Evolutionary conservation across 1,140 invertebrate genomes (phyloP).

Genomic region (Papilio polyxenes): DNA sequence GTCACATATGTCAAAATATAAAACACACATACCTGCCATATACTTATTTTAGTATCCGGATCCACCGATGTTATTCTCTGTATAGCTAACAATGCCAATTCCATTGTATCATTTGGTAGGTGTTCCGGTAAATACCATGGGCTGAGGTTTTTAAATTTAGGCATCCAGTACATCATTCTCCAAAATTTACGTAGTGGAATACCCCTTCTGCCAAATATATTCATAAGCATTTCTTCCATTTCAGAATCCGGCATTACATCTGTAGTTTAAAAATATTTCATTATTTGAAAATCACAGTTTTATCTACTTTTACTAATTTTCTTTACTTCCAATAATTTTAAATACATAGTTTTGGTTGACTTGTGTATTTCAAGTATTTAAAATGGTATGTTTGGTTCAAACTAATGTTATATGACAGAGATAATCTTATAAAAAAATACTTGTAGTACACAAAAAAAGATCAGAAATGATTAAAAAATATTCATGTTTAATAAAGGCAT

Average conservation of each 20-base stretch:
- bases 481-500: too few species aligned
- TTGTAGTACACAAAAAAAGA: not conserved
- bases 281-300: not conserved
- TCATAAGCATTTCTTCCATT: slow-evolving; percentile 89
- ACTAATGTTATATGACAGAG: not conserved
- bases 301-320: too few species aligned
- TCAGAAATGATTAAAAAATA: too few species aligned
- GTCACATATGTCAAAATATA: too few species aligned
- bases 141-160: slow-evolving; percentile 95
- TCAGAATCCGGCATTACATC: slow-evolving; percentile 95
- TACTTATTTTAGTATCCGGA: slow-evolving; percentile 84
- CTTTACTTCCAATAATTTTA: too few species aligned
- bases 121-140: slow-evolving; percentile 92
- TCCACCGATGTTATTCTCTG: slow-evolving; percentile 94
- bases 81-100: slow-evolving; percentile 93
- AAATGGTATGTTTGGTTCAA: not conserved
- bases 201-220: slow-evolving; percentile 91
- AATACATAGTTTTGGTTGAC: not conserved
- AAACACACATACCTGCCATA: too few species aligned
- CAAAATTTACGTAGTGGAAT: slow-evolving; percentile 91
- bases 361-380: not conserved
- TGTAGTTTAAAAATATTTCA: slow-evolving; percentile 62
- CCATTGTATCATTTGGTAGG: slow-evolving; percentile 86
- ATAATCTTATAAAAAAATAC: not conserved
- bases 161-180: slow-evolving; percentile 99